Percentiles rank a stretch among this genome's conserved stretches.
phyloP scores from a whole-genome alignment of 2,113 vertebrate species.

The Lipophrys pholis region DNA sequence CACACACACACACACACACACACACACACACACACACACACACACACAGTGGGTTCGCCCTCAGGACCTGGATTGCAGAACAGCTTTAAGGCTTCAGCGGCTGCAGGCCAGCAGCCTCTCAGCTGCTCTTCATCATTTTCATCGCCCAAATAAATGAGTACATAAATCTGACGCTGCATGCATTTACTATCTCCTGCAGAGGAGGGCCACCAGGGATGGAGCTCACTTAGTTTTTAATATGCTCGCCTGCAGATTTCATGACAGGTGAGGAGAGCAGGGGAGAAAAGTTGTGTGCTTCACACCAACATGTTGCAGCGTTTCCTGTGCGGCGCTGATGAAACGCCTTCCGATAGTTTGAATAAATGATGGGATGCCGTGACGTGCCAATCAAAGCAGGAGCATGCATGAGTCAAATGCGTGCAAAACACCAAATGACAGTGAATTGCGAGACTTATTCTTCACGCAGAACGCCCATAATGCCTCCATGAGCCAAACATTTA shows the following conservation, averaged over 20 bases:
- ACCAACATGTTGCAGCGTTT: neutral
- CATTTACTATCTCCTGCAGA: conserved; percentile 52
- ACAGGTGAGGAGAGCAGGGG: conserved; percentile 26
- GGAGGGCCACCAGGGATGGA: conserved; percentile 30
- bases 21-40: too few relatives aligned
- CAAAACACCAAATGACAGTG: conserved; percentile 39
- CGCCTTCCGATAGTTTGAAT: neutral
- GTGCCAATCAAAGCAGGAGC: conserved; percentile 8
- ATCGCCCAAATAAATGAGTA: conserved; percentile 60
- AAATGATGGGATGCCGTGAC: conserved; percentile 3
- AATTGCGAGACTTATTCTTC: conserved; percentile 11
- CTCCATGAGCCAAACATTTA: conserved; percentile 42
- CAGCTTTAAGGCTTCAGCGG: conserved; percentile 43
- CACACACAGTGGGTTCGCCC: too few relatives aligned
- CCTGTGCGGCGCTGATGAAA: neutral
- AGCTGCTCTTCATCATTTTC: conserved; percentile 67
- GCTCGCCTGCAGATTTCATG: conserved; percentile 32
- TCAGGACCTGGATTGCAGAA: too few relatives aligned
- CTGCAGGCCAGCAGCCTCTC: conserved; percentile 54
- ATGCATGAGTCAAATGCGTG: conserved; percentile 2
- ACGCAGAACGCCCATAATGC: neutral
- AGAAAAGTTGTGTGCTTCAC: neutral
- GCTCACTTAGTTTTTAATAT: conserved; percentile 36
- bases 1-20: too few relatives aligned
- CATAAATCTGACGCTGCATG: conserved; percentile 56